These are phyloP conservation scores for Lutjanus argentimaculatus DNA, from an alignment of 2,797 vertebrate genomes.

Conservation along the genomic window DNA sequence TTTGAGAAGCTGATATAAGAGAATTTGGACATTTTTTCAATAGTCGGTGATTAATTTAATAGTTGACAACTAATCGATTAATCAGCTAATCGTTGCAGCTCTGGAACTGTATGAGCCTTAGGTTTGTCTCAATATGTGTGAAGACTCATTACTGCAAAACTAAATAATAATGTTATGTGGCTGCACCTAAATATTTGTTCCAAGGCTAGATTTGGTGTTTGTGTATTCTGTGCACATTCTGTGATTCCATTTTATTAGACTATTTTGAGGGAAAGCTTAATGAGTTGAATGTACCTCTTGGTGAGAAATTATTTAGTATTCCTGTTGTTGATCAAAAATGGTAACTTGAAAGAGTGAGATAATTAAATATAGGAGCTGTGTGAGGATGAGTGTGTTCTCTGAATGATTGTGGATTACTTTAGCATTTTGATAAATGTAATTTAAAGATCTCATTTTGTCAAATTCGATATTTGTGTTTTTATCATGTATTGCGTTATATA, in stretches of 20 bases:
- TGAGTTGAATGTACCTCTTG: not conserved
- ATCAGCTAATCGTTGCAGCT: no score
- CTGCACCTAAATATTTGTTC: conserved; percentile 7
- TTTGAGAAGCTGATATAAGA: no score
- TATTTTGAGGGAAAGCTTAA: not conserved
- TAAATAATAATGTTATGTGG: not conserved
- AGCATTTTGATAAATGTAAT: not conserved
- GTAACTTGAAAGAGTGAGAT: not conserved
- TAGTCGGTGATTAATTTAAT: no score
- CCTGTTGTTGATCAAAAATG: not conserved
- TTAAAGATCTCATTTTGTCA: no score
- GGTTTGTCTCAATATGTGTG: not conserved
- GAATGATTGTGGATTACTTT: not conserved
- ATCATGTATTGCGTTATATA: no score
- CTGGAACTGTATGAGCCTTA: no score
- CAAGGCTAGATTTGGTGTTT: not conserved
- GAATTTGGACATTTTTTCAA: no score
- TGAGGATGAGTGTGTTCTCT: not conserved
- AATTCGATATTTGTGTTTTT: no score
- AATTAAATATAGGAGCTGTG: not conserved
- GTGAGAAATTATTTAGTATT: not conserved
- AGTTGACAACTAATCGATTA: no score
- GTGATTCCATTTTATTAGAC: not conserved
- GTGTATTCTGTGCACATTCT: not conserved
- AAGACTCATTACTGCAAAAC: not conserved